Evolutionary conservation across 37 sponge, comb jelly and placozoan species (phyloP).

Genomic region (Petrosia ficiformis): DNA sequence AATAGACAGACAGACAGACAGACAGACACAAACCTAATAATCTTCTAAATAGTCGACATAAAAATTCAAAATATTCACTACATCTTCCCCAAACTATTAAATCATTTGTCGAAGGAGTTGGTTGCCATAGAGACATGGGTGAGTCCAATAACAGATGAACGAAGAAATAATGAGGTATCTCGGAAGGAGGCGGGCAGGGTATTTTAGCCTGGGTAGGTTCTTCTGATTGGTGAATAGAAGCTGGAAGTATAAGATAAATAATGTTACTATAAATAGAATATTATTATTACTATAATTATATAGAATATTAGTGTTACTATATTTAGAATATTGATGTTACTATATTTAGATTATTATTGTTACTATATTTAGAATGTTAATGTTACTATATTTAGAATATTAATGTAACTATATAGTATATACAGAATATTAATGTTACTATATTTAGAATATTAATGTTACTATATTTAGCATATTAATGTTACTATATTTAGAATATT

Average conservation of each 20-base stretch:
- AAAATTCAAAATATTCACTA: constrained; percentile 62
- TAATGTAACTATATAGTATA: too few species aligned
- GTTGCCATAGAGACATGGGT: constrained; percentile 29
- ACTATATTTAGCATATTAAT: too few species aligned
- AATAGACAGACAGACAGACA: neutral
- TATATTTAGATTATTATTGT: too few species aligned
- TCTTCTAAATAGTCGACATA: constrained; percentile 35
- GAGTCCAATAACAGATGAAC: constrained; percentile 51
- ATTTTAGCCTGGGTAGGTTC: constrained; percentile 1
- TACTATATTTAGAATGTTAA: too few species aligned
- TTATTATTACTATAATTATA: too few species aligned
- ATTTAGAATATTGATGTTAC: too few species aligned
- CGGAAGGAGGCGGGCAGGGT: constrained; percentile 3
- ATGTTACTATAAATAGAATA: neutral
- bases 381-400: too few species aligned
- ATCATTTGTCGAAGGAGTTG: constrained; percentile 3
- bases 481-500: too few species aligned
- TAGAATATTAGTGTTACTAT: too few species aligned
- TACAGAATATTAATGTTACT: too few species aligned
- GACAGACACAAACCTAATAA: constrained; percentile 20
- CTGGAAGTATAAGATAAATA: neutral
- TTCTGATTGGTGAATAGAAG: neutral
- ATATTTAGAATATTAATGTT: too few species aligned
- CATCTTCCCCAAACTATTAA: constrained; percentile 40
- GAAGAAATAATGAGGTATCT: constrained; percentile 72